These are phyloP conservation scores for Nephrotoma flavescens DNA, from an alignment of 2,888 invertebrate species.

Conservation along the genomic window DNA sequence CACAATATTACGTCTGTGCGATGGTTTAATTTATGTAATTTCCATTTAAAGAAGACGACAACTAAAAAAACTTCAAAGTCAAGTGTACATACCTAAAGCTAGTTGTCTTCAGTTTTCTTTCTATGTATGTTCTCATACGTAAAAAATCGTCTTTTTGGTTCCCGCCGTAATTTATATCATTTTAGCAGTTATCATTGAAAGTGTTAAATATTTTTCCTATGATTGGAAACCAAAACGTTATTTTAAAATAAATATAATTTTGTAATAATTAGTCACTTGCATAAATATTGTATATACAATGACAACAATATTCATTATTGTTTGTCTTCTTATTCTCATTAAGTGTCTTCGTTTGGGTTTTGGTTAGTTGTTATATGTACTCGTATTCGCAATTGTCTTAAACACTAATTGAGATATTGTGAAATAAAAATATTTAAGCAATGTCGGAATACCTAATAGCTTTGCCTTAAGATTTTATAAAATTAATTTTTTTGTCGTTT, in stretches of 20 bases:
- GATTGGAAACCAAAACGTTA: not conserved
- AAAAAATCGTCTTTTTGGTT: not conserved
- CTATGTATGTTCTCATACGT: not conserved
- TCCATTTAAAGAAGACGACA: not conserved
- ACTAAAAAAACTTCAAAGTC: not conserved
- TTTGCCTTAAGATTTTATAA: no score
- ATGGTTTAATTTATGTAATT: not conserved
- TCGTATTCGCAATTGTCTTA: not conserved
- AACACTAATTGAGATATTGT: not conserved
- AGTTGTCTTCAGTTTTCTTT: not conserved
- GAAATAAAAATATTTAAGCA: no score
- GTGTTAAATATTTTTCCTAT: not conserved
- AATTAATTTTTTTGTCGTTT: no score
- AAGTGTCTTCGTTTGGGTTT: not conserved
- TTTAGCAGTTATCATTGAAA: not conserved
- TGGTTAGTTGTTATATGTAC: no score
- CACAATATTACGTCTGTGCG: not conserved
- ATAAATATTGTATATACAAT: not conserved
- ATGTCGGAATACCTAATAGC: no score
- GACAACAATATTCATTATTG: not conserved
- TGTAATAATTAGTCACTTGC: not conserved
- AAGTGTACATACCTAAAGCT: not conserved
- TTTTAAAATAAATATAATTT: not conserved
- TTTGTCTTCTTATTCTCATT: not conserved
- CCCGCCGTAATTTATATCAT: not conserved